Evolutionary conservation across 2,797 vertebrate genomes (phyloP), one percentile per base, ranked within the genome.

Genomic region (Melanogrammus aeglefinus): DNA sequence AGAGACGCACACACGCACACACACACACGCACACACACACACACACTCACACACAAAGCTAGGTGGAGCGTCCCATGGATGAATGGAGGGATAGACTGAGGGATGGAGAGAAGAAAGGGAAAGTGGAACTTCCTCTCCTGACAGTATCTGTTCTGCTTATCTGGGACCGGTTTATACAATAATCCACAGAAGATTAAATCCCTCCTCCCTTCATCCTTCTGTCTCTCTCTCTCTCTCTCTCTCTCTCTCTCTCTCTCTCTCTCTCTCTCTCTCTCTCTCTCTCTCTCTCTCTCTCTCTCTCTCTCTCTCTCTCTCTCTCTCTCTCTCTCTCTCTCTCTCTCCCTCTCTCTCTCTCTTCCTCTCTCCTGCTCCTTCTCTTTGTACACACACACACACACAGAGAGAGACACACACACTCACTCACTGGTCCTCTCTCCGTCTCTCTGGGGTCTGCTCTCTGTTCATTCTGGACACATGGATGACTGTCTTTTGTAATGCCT

Each of bases 181-280:
- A 95, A 95, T 84, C 88, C 92, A 92, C 84, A 88, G 88, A 86
- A 92, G 94, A 95, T 95, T 95, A 95, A 94, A 93, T 91, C 91
- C 93, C 91, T 91, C 92, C 91, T 92, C 90, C 90, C 86, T 87
- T 83, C 76, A 83, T 88, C 80, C 75, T 70, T 86, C 77, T 44
- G 74, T 79, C 78, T 41, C 44, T 76, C 74, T 76, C 73, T 75
- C 81, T 79, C 77, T 72, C 71, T 84, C 84, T 71, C 66, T 77
- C 77, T 78, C 27, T 2, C 84, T 82, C 75, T 31, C 79, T 74
- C 74, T 4, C 72, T 74, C 75, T 79, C 73, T 73, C 66, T 77
- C 81, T 77, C 73, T 72, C 81, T 73, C 82, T 47, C 78, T 33
- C 74, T 24, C 69, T 85, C 78, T 78, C 75, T 41, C 79, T 79